Evolutionary conservation across 1,140 invertebrate genomes (phyloP), one percentile per base, ranked within the genome.

Genomic region (Cyrtorhinus lividipennis): DNA sequence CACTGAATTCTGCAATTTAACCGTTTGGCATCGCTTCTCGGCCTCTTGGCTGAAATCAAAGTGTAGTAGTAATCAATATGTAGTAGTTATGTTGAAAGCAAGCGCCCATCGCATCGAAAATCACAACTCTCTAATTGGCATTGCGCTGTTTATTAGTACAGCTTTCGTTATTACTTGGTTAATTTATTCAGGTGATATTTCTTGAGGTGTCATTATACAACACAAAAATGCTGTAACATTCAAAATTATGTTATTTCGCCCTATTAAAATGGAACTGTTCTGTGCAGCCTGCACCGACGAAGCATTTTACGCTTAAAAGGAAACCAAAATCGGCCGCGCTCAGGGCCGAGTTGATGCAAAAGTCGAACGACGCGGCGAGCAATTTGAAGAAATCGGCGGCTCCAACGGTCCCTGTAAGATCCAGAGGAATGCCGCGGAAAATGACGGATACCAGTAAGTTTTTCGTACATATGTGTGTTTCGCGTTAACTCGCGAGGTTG

Each of bases 291-390:
- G 71, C 76, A 24, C 80, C 84, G 13, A 70, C 74, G 1, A 95
- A 96, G 76, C 93, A 98, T 77, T 98, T 98, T 72, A 90, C 86
- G 26, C 73, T 97, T 1, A 95, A 94, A 76, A 82, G 92, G 58
- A 96, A 96, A 76, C 92, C 93, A 3, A 98, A 98, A 76, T 95
- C 93, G 63, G 90, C 91, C 0, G 83, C 88, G 1, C 75, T 98
- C 22, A 79, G 92, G 64, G 88, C 86, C 25, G 94, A 98, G 71
- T 74, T 97, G 18, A 72, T 97, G 27, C 88, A 92, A 69, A 96
- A 95, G 76, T 93, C 92, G 0, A 80, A 81, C 2, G 94, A 98
- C 75, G 90, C 87, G 15, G 84, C 88, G 20, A 87, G 81, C 30
- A 95, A 90, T 74, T 76, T 92, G 63, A 96, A 95, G 75, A 93